These are phyloP conservation scores for Sebastolobus alascanus DNA, from an alignment of 2,797 vertebrate species.

Conservation along the genomic window DNA sequence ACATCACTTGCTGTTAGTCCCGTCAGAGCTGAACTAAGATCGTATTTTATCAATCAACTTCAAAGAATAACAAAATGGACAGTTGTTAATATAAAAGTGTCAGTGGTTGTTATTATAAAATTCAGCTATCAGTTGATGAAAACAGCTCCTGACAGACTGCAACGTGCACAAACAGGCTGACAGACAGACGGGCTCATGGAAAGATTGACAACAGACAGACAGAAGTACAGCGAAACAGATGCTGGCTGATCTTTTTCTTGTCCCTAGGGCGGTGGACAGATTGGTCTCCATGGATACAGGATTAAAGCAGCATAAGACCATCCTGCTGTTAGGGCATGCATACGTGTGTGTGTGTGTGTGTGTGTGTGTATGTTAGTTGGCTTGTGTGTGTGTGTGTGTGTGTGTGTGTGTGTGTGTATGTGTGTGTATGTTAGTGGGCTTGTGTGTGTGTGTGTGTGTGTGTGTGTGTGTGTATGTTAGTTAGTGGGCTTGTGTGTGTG, in stretches of 20 bases:
- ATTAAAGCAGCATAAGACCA: slow-evolving; percentile 82
- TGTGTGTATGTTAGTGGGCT: background rate
- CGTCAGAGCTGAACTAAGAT: background rate
- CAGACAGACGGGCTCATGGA: slow-evolving; percentile 51
- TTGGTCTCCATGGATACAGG: slow-evolving; percentile 86
- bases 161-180: slow-evolving; percentile 54
- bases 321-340: slow-evolving; percentile 62
- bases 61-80: background rate
- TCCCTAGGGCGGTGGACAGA: slow-evolving; percentile 78
- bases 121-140: slow-evolving; percentile 42
- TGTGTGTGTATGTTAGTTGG: background rate
- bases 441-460: slow-evolving; percentile 7
- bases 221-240: slow-evolving; percentile 74
- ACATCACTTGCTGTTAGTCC: background rate
- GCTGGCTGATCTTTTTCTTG: slow-evolving; percentile 72
- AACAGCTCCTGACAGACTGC: slow-evolving; percentile 57
- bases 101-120: slow-evolving; percentile 40
- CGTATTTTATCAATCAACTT: slow-evolving; percentile 13
- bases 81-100: slow-evolving; percentile 40
- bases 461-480: background rate
- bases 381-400: slow-evolving; percentile 12
- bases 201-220: slow-evolving; percentile 53
- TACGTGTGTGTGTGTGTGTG: slow-evolving; percentile 3
- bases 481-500: background rate
- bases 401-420: slow-evolving; percentile 5